Conservation (phyloP, 2,888 invertebrate genomes). For the Perdita meconis region DNA sequence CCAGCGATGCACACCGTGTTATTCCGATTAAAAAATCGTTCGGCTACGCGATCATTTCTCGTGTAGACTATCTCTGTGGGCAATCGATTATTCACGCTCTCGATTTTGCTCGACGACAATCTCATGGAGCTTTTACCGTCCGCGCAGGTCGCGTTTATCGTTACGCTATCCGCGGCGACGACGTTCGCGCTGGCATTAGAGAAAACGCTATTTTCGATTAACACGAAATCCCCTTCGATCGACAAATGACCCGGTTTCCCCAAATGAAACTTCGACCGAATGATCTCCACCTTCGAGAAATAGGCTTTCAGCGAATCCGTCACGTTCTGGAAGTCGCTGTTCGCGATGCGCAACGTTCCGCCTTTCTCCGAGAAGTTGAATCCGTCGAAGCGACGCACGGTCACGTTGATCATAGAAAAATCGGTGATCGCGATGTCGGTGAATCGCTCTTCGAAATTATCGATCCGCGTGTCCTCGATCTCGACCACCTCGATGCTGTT, state of each 20-base stretch:
- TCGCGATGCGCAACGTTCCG: conserved; percentile 61
- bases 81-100: conserved; percentile 71
- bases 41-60: conserved; percentile 38
- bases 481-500: conserved; percentile 64
- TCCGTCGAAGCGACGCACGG: conserved; percentile 65
- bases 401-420: conserved; percentile 72
- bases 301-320: conserved; percentile 66
- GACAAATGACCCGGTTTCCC: conserved; percentile 68
- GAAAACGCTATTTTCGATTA: conserved; percentile 71
- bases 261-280: conserved; percentile 71
- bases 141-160: conserved; percentile 73
- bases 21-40: conserved; percentile 59
- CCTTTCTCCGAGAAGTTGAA: conserved; percentile 70
- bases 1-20: conserved; percentile 78
- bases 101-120: conserved; percentile 67
- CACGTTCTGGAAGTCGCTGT: conserved; percentile 68
- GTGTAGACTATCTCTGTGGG: conserved; percentile 76
- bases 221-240: conserved; percentile 65
- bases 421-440: conserved; percentile 54
- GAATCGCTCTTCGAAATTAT: conserved; percentile 73
- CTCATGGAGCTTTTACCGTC: conserved; percentile 76
- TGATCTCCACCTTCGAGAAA: conserved; percentile 70
- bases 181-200: conserved; percentile 74
- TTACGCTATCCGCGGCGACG: conserved; percentile 60
- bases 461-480: conserved; percentile 71